phyloP scores from a whole-genome alignment of 2,113 vertebrate species.

The Lepidothrix coronata region DNA sequence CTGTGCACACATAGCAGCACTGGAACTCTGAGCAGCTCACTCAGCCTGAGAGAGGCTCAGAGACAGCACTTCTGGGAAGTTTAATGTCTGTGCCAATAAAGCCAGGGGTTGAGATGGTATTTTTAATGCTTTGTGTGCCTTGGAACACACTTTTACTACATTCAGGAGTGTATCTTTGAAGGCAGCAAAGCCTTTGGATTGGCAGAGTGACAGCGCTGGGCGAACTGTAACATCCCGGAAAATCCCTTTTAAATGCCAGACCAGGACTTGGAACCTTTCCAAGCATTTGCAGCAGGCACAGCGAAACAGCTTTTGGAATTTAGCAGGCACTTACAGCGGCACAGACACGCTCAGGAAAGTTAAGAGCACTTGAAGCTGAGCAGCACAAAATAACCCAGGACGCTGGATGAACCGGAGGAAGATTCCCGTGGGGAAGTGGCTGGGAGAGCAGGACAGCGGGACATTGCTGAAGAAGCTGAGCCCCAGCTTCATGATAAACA shows the following conservation, averaged over 20 bases:
- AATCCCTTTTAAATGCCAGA: conserved; percentile 65
- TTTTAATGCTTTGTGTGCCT: conserved; percentile 11
- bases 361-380: conserved; percentile 43
- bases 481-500: not conserved
- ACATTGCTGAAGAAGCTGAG: not conserved
- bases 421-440: not conserved
- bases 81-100: not conserved
- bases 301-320: conserved; percentile 57
- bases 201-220: conserved; percentile 30
- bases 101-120: not conserved
- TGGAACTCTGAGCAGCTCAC: not conserved
- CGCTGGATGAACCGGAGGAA: not conserved
- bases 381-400: not conserved
- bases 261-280: conserved; percentile 36
- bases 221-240: conserved; percentile 60
- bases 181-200: conserved; percentile 32
- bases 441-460: not conserved
- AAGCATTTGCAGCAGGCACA: conserved; percentile 51
- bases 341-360: not conserved
- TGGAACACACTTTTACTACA: conserved; percentile 4
- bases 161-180: conserved; percentile 32
- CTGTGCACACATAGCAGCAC: not conserved
- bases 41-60: not conserved
- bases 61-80: not conserved
- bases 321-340: conserved; percentile 1